Evolutionary conservation across 2,797 vertebrate species (phyloP), one percentile per base, ranked within the genome.

Genomic region (Lacerta agilis): DNA sequence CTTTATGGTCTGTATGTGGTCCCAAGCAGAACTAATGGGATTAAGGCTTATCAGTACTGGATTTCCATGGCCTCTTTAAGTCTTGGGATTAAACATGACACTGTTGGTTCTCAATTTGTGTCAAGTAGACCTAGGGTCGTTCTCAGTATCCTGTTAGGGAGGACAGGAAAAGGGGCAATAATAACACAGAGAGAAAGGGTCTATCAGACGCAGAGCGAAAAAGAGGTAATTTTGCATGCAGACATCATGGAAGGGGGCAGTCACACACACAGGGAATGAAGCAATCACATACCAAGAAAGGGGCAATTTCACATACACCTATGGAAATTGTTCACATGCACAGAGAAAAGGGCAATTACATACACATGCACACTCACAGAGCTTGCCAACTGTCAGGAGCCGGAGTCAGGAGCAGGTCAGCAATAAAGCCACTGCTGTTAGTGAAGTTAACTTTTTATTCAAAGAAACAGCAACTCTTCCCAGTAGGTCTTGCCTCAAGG

Each of bases 1-100:
- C 4, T 67, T 41, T 43, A 76, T 76, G 20, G 29, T 27, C n/a
- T 69, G 18, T 72, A 41, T 10, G n/a, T 71, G 36, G 36, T 61
- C 36, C 69, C 45, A 64, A 43, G 67, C 9, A 17, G 66, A 88
- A 84, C 7, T 64, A 88, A 84, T 72, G 76, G 15, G 87, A 88
- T 85, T 84, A 88, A 88, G n/a, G 18, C 38, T 79, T 43, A 79
- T 36, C 10, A 55, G 49, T 64, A 45, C 25, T 73, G 55, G 27
- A 84, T 88, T 79, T 79, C 67, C 3, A 17, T 11, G 64, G 23
- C 20, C 20, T 84, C 55, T 67, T 71, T 84, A 79, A 36, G 13
- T 41, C 27, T 55, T 78, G 27, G 71, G 73, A 71, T 29, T 84
- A n/a, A 36, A 73, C 43, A 49, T 80, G 49, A 73, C 29, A 80